Base-by-base conservation (phyloP, 1,140 invertebrate species). In the Mesaphorura yosii region DNA sequence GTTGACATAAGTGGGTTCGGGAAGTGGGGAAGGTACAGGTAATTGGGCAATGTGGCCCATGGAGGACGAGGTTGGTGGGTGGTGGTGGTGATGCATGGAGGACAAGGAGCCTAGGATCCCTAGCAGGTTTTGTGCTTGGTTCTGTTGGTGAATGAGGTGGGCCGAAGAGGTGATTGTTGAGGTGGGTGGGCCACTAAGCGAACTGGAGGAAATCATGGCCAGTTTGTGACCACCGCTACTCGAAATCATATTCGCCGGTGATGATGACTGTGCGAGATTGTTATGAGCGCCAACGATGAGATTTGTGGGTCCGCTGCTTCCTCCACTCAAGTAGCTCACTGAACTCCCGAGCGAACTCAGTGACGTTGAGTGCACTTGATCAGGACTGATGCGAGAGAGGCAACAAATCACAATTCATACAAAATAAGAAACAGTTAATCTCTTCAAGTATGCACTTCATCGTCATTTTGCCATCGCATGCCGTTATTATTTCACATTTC, bases 1-100 rank as follows among this genome's bases (percentile, higher is more conserved):
- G 81, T 88, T 88, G 70, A 89, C 86, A 77, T 90, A 90, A 66
- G 86, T 88, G 58, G 85, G 85, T 77, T 86, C 85, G 74, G 88
- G 61, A 55, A 63, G 85, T 63, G 84, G 83, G 66, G 85, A 86
- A 69, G 84, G 78, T 71, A 79, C 72, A 69, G 79, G 66, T 46
- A 48, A 19, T 62, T 51, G 57, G 29, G 44, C 14, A 28, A 50
- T 14, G 28, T 51, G 54, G 23, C 4, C 42, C 17, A 51, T 40
- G 25, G 53, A 55, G 55, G 45, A 31, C 38, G 50, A 44, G 41
- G 34, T 28, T 59, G 53, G n/a, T 48, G 40, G 31, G 39, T 40
- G 27, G 52, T 26, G 4, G 54, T 42, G 10, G n/a, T 48, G 40
- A 42, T 49, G 49, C 26, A 49, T 22, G 6, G 54, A 47, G 17